Conservation (phyloP, 2,113 vertebrate species). For the Eidolon helvum region DNA sequence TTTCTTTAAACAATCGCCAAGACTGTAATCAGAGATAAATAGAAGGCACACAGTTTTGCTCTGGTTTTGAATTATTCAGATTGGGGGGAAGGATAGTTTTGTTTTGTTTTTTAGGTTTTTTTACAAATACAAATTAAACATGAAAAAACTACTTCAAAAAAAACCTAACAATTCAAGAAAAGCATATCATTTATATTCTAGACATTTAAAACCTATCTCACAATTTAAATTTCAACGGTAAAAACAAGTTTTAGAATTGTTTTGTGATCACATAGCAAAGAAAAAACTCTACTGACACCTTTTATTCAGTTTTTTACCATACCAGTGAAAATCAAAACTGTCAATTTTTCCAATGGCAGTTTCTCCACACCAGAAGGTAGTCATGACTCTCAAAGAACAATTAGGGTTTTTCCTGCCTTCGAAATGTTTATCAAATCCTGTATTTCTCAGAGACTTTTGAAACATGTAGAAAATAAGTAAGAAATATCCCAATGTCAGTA, state of each 20-base stretch:
- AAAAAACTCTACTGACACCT: slow-evolving; percentile 77
- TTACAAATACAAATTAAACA: slow-evolving; percentile 91
- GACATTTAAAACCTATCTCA: slow-evolving; percentile 86
- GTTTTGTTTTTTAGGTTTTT: slow-evolving; percentile 79
- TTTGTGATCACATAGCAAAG: slow-evolving; percentile 83
- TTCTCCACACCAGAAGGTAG: slow-evolving; percentile 77
- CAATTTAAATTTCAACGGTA: slow-evolving; percentile 85
- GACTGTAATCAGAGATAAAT: slow-evolving; percentile 89
- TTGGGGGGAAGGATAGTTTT: neutral
- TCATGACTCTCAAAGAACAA: slow-evolving; percentile 75
- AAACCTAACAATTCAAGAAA: slow-evolving; percentile 86
- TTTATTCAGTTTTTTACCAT: slow-evolving; percentile 84
- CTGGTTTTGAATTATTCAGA: slow-evolving; percentile 70
- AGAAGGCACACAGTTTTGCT: slow-evolving; percentile 92
- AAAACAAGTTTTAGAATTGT: slow-evolving; percentile 80
- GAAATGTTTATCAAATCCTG: slow-evolving; percentile 83
- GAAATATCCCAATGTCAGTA: slow-evolving; percentile 82
- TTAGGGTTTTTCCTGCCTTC: slow-evolving; percentile 79
- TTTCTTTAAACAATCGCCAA: slow-evolving; percentile 85
- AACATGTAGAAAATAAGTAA: slow-evolving; percentile 82
- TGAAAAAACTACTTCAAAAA: slow-evolving; percentile 86
- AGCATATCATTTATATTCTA: slow-evolving; percentile 84
- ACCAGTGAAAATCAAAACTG: slow-evolving; percentile 77
- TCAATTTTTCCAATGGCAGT: slow-evolving; percentile 81
- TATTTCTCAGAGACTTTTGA: slow-evolving; percentile 80